phyloP scores from a whole-genome alignment of 2,113 vertebrate genomes.

The Pycnonotus jocosus region DNA sequence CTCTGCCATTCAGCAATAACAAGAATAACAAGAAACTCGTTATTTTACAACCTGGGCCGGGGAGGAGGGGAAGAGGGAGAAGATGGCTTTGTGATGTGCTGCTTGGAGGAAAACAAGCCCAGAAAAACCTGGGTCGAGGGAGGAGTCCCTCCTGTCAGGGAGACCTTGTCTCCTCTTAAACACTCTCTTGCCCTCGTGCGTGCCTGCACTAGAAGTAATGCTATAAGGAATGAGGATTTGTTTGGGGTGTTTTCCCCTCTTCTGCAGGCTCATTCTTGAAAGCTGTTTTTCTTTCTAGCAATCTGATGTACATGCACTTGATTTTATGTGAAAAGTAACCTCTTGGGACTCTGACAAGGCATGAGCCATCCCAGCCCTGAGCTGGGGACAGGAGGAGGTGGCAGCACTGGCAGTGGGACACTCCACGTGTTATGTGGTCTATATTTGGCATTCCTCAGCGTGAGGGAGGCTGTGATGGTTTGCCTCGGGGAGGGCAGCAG shows the following conservation, averaged over 20 bases:
- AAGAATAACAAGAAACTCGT: slow-evolving; percentile 56
- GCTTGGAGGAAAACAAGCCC: slow-evolving; percentile 19
- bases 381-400: neutral
- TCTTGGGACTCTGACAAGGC: neutral
- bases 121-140: neutral
- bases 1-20: slow-evolving; percentile 40
- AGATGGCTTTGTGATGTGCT: slow-evolving; percentile 46
- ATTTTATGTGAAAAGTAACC: neutral
- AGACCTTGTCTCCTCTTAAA: neutral
- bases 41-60: slow-evolving; percentile 48
- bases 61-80: neutral
- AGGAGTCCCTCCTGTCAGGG: neutral
- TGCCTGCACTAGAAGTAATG: neutral
- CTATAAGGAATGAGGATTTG: neutral
- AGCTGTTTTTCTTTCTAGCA: neutral
- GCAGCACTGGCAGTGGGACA: neutral
- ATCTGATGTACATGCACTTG: neutral
- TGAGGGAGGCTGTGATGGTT: neutral
- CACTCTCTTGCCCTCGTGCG: neutral
- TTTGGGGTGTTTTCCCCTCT: neutral
- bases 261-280: slow-evolving; percentile 6
- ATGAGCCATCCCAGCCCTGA: neutral
- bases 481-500: neutral
- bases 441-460: rapidly evolving
- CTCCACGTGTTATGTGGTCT: neutral